Evolutionary conservation across 2,888 invertebrate genomes (phyloP).

Genomic region (Caenorhabditis drosophilae): DNA sequence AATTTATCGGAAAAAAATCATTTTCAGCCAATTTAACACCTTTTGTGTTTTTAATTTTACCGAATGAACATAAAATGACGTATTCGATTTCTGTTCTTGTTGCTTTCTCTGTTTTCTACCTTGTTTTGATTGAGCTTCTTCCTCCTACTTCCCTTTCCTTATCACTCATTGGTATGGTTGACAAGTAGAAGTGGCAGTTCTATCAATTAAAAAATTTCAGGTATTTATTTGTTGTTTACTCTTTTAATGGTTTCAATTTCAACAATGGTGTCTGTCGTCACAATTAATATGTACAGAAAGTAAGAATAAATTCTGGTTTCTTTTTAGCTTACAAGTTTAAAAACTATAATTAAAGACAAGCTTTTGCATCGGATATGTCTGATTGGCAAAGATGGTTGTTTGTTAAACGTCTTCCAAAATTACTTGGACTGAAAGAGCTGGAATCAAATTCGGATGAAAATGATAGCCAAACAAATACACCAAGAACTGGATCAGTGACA

Average conservation of each 20-base stretch:
- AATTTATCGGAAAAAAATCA: neutral
- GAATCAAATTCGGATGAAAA: slow-evolving; percentile 25
- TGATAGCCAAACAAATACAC: slow-evolving; percentile 27
- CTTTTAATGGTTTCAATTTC: slow-evolving; percentile 92
- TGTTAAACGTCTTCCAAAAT: slow-evolving; percentile 44
- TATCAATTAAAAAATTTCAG: slow-evolving; percentile 20
- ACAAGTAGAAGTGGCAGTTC: neutral
- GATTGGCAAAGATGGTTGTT: slow-evolving; percentile 56
- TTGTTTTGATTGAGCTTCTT: slow-evolving; percentile 94
- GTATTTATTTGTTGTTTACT: slow-evolving; percentile 92
- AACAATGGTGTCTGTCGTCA: slow-evolving; percentile 93
- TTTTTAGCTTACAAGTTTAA: neutral
- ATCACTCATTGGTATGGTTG: slow-evolving; percentile 86
- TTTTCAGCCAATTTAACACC: slow-evolving; percentile 52
- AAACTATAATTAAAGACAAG: slow-evolving; percentile 40
- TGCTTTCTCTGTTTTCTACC: slow-evolving; percentile 97
- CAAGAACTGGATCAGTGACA: slow-evolving; percentile 31
- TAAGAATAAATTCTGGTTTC: slow-evolving; percentile 74
- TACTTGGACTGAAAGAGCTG: slow-evolving; percentile 35
- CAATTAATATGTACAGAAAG: slow-evolving; percentile 92
- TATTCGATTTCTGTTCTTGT: slow-evolving; percentile 89
- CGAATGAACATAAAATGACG: slow-evolving; percentile 88
- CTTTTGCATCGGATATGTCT: slow-evolving; percentile 51
- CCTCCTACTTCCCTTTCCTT: slow-evolving; percentile 93
- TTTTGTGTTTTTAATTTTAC: slow-evolving; percentile 52